Conservation (phyloP, 2,113 vertebrate species). For the Microtus montanus region DNA sequence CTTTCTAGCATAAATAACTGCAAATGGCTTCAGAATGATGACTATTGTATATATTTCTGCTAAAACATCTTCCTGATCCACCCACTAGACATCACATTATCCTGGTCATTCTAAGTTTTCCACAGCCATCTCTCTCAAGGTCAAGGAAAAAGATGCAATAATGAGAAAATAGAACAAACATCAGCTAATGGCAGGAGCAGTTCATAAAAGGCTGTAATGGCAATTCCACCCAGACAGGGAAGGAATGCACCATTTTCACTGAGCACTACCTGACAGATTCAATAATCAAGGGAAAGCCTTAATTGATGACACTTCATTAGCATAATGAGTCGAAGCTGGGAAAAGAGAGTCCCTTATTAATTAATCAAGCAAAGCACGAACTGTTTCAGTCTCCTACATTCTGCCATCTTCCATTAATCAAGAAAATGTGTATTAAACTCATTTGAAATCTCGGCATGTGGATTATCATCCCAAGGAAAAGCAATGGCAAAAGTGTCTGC, state of each 20-base stretch:
- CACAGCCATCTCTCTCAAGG: slow-evolving; percentile 79
- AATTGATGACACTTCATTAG: slow-evolving; percentile 91
- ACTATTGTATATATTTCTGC: slow-evolving; percentile 73
- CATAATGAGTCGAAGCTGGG: slow-evolving; percentile 89
- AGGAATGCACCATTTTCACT: slow-evolving; percentile 84
- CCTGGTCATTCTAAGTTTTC: slow-evolving; percentile 66
- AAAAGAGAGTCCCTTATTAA: slow-evolving; percentile 89
- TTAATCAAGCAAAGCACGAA: slow-evolving; percentile 89
- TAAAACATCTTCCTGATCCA: slow-evolving; percentile 75
- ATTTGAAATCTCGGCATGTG: slow-evolving; percentile 84
- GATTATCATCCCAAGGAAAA: slow-evolving; percentile 80
- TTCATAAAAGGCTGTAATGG: slow-evolving; percentile 81
- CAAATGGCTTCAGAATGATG: slow-evolving; percentile 70
- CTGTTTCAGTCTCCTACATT: slow-evolving; percentile 86
- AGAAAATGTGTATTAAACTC: slow-evolving; percentile 84
- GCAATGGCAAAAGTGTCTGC: slow-evolving; percentile 73
- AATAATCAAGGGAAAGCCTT: slow-evolving; percentile 90
- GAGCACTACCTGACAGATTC: slow-evolving; percentile 86
- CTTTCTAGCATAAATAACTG: slow-evolving; percentile 81
- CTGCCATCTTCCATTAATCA: slow-evolving; percentile 89
- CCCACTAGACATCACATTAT: slow-evolving; percentile 62
- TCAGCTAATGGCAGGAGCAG: slow-evolving; percentile 75
- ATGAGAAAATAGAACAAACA: slow-evolving; percentile 83
- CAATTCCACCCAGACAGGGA: slow-evolving; percentile 82
- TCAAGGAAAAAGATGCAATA: slow-evolving; percentile 77